Percentiles rank a stretch among this genome's conserved stretches.
Evolutionary conservation across 2,888 invertebrate genomes (phyloP).

Genomic region (Nowickia ferox): DNA sequence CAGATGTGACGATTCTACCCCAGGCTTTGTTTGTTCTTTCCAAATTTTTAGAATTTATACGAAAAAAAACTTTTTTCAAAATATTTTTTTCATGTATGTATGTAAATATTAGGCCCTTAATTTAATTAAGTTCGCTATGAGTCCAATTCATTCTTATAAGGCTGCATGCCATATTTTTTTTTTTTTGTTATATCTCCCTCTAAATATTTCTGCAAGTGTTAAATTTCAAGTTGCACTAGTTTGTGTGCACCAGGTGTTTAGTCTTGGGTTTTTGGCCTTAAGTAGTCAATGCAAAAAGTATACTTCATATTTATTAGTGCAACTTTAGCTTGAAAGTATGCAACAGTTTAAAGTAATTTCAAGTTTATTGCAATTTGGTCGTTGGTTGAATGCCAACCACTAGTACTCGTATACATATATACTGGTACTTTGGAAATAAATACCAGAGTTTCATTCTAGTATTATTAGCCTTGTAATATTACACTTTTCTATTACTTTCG

Average conservation of each 20-base stretch:
- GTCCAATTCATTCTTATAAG: not conserved
- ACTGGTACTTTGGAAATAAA: not conserved
- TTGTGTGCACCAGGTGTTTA: slow-evolving; percentile 36
- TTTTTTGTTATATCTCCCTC: not conserved
- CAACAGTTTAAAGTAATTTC: slow-evolving; percentile 56
- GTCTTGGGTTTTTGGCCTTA: slow-evolving; percentile 27
- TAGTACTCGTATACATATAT: not conserved
- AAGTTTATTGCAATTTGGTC: slow-evolving; percentile 32
- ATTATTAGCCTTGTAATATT: slow-evolving; percentile 13
- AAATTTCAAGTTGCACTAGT: not conserved
- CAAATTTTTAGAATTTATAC: too few species aligned
- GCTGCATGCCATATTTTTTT: not conserved
- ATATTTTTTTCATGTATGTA: too few species aligned
- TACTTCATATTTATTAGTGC: slow-evolving; percentile 11
- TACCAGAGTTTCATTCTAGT: not conserved
- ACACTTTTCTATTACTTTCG: slow-evolving; percentile 44
- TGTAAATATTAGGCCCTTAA: too few species aligned
- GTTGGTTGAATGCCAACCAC: not conserved
- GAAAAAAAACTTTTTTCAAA: too few species aligned
- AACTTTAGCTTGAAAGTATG: slow-evolving; percentile 50
- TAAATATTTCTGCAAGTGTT: slow-evolving; percentile 29
- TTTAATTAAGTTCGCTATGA: not conserved
- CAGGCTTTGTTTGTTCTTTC: too few species aligned
- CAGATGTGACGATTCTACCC: too few species aligned
- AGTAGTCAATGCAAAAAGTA: slow-evolving; percentile 18